Evolutionary conservation across 2,113 vertebrate species (phyloP).

Genomic region (Podiceps cristatus): DNA sequence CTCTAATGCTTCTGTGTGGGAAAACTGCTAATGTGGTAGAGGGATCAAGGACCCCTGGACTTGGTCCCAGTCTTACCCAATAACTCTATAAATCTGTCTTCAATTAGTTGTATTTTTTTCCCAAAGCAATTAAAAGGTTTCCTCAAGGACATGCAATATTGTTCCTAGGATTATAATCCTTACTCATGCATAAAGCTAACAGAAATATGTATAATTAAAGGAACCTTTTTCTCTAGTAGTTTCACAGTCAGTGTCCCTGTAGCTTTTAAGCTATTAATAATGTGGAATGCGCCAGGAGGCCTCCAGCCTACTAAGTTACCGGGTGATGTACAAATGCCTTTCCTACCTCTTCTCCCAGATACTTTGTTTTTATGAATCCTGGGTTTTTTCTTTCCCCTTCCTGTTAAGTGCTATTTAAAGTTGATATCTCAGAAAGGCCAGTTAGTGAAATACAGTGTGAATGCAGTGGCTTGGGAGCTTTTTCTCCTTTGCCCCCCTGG

Average conservation of each 20-base stretch:
- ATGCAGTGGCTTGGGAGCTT: background rate
- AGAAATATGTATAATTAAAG: background rate
- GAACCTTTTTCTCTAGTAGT: background rate
- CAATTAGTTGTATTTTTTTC: background rate
- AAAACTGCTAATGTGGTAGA: background rate
- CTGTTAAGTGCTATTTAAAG: background rate
- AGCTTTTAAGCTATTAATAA: background rate
- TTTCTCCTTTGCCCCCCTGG: background rate
- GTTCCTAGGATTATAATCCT: background rate
- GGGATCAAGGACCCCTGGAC: background rate
- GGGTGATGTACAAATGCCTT: background rate
- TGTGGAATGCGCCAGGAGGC: background rate
- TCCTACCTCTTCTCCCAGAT: background rate
- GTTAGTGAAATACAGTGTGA: background rate
- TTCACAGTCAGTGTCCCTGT: background rate
- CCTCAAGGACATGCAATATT: background rate
- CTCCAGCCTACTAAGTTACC: background rate
- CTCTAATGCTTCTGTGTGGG: background rate
- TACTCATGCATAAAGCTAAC: background rate
- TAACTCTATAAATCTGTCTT: background rate
- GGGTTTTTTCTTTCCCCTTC: background rate
- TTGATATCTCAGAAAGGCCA: background rate
- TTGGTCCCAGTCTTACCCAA: background rate
- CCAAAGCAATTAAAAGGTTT: background rate
- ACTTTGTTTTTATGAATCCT: background rate